Evolutionary conservation across 2,888 invertebrate genomes (phyloP), one percentile per base, ranked within the genome.

Genomic region (Agrotis ipsilon): DNA sequence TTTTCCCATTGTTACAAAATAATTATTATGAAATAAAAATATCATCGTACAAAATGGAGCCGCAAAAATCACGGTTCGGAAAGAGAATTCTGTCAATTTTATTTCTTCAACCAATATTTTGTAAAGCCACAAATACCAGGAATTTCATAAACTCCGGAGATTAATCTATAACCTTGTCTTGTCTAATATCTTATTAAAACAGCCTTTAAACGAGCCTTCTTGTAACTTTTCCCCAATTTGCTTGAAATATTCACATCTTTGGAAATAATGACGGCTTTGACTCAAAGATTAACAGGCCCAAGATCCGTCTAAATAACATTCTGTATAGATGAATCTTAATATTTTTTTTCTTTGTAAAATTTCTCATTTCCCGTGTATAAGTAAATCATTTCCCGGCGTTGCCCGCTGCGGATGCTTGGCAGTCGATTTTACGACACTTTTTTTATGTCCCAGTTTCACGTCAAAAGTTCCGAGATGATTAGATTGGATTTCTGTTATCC

Each of bases 381-480:
- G 84, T 84, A 79, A 85, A 85, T 78, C 77, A 84, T 85, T 85
- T 85, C 81, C 85, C 75, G 65, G 54, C 57, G 75, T 77, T 78
- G 68, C 59, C 75, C 72, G 65, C 59, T 64, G 71, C 75, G 78
- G 78, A 75, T 71, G 72, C 72, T 54, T 62, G 68, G 57, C 77
- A 68, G 76, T 70, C 79, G 75, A 82, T 85, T 85, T 84, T 82
- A 85, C 75, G 85, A 84, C 82, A 78, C 58, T 82, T 82, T 84
- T n/a, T 84, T 79, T 78, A 83, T 72, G 81, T 72, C 55, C 60
- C 82, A 75, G 74, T 64, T 72, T 75, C 76, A 79, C 78, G 72
- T 84, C 82, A 78, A 81, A 83, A 84, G 80, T 83, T 75, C 74
- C 45, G 39, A 61, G 71, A 78, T 78, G 82, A 84, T 84, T 83